Evolutionary conservation across 2,113 vertebrate species (phyloP).

Genomic region (Tenrec ecaudatus): DNA sequence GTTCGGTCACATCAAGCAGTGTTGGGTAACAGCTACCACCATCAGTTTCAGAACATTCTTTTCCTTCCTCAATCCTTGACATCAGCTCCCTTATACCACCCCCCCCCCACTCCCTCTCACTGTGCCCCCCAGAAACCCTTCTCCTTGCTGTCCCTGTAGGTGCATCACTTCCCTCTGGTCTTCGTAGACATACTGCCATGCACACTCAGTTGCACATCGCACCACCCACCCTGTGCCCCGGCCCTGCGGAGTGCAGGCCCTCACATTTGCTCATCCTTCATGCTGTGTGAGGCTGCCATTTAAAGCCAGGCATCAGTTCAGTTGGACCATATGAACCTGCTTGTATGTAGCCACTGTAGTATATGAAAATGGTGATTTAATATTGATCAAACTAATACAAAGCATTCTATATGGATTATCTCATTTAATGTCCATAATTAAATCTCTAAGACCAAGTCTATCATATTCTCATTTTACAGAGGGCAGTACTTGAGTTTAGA

Average conservation of each 20-base stretch:
- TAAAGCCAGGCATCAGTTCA: neutral
- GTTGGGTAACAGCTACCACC: no score
- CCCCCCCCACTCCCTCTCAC: no score
- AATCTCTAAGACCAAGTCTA: neutral
- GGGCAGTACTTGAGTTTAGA: neutral
- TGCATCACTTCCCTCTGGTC: no score
- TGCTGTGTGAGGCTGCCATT: neutral
- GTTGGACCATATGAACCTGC: neutral
- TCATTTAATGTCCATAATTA: neutral
- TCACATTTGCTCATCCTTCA: neutral
- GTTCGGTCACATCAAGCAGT: no score
- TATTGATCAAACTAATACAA: neutral
- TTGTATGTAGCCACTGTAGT: neutral
- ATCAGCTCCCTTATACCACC: no score
- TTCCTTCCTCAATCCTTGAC: no score
- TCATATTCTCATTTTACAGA: neutral
- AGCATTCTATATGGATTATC: no score
- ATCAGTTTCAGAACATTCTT: no score
- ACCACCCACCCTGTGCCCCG: neutral
- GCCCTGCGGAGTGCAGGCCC: neutral
- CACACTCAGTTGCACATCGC: neutral
- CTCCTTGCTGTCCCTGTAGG: no score
- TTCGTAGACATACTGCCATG: no score
- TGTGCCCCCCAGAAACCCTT: no score
- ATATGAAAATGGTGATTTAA: neutral